These are phyloP conservation scores for Rugalucina vietnamica DNA, from an alignment of 2,888 invertebrate genomes.

Conservation along the genomic window DNA sequence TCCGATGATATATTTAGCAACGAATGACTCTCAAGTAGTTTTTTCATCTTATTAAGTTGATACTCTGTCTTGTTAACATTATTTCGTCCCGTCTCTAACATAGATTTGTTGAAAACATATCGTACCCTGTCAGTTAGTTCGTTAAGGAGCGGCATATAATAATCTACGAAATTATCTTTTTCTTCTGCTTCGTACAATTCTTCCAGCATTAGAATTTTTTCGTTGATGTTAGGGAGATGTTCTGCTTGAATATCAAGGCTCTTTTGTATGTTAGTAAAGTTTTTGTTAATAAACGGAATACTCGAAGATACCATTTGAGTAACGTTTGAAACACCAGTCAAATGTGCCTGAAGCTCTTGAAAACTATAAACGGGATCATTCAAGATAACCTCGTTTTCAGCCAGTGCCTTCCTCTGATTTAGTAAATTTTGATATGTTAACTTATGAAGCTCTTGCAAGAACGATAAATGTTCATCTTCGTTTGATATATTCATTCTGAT, in stretches of 20 bases:
- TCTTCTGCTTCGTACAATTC: not conserved
- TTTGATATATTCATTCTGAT: not conserved
- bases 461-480: not conserved
- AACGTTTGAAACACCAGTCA: not conserved
- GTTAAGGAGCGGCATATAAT: not conserved
- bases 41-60: not conserved
- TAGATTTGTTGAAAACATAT: not conserved
- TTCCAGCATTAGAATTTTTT: not conserved
- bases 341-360: not conserved
- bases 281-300: not conserved
- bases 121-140: not conserved
- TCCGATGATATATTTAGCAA: not conserved
- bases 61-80: not conserved
- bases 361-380: not conserved
- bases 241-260: not conserved
- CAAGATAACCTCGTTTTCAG: not conserved
- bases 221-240: not conserved
- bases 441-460: not conserved
- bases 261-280: not conserved
- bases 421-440: not conserved
- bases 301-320: not conserved
- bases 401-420: not conserved
- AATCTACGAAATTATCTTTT: slow-evolving; percentile 30
- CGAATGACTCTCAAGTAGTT: not conserved
- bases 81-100: not conserved